These are phyloP conservation scores for Sardinella longiceps DNA, from an alignment of 2,797 vertebrate species.

Conservation along the genomic window DNA sequence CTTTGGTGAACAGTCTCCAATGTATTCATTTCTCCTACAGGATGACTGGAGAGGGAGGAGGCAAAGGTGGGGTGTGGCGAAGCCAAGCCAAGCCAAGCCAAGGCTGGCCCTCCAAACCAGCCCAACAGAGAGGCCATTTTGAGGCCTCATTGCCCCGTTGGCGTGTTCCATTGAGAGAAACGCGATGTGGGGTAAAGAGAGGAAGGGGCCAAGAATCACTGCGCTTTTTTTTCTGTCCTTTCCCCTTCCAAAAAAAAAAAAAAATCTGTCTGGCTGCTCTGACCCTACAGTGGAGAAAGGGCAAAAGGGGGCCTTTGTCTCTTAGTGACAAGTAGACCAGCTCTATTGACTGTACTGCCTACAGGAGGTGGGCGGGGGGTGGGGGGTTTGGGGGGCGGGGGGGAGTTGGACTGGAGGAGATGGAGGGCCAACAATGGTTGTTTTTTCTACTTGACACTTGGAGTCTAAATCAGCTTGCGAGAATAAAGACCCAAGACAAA, in stretches of 20 bases:
- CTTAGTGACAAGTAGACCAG: constrained; percentile 80
- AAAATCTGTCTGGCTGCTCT: constrained; percentile 74
- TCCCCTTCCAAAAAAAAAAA: constrained; percentile 55
- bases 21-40: constrained; percentile 66
- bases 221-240: constrained; percentile 52
- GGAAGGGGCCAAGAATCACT: constrained; percentile 76
- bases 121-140: constrained; percentile 77
- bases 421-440: constrained; percentile 69
- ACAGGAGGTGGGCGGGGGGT: constrained; percentile 62
- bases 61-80: constrained; percentile 50
- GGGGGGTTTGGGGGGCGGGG: constrained; percentile 46
- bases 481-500: constrained; percentile 73
- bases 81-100: too few species aligned
- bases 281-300: constrained; percentile 73
- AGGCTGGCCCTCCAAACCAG: constrained; percentile 66
- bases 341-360: constrained; percentile 84
- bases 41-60: constrained; percentile 42
- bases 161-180: constrained; percentile 71
- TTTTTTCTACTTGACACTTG: constrained; percentile 79
- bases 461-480: constrained; percentile 74
- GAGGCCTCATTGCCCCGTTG: constrained; percentile 64
- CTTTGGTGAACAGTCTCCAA: constrained; percentile 68
- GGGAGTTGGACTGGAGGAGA: constrained; percentile 54
- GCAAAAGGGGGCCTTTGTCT: constrained; percentile 76
- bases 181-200: constrained; percentile 52